phyloP scores from a whole-genome alignment of 1,140 invertebrate species.

The Hyles vespertilio region DNA sequence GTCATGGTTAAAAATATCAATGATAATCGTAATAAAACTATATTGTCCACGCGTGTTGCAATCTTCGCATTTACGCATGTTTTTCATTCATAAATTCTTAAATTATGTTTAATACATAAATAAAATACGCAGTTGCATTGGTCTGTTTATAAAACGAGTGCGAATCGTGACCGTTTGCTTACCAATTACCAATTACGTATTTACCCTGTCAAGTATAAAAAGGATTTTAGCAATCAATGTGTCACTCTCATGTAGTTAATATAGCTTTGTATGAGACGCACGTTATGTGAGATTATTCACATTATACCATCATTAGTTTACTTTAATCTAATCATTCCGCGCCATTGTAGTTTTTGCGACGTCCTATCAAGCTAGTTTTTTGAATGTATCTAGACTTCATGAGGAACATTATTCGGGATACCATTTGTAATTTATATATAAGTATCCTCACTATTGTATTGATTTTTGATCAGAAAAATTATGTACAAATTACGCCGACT shows the following conservation, averaged over 20 bases:
- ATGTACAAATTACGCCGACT: too few relatives aligned
- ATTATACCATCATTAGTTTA: conserved; percentile 12
- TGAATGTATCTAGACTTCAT: too few relatives aligned
- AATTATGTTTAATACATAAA: neutral
- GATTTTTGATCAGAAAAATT: too few relatives aligned
- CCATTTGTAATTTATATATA: too few relatives aligned
- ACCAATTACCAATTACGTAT: conserved; percentile 26
- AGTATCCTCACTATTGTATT: too few relatives aligned
- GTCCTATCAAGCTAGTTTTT: too few relatives aligned
- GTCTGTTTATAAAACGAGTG: conserved; percentile 7
- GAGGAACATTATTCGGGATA: too few relatives aligned
- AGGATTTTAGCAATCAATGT: conserved; percentile 22
- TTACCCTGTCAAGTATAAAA: conserved; percentile 22
- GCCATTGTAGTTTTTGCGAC: neutral
- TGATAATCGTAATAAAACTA: too few relatives aligned
- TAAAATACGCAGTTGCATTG: neutral
- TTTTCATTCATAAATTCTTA: too few relatives aligned
- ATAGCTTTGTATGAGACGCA: conserved; percentile 24
- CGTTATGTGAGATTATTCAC: conserved; percentile 40
- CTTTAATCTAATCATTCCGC: neutral
- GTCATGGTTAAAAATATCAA: too few relatives aligned
- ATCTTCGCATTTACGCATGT: too few relatives aligned
- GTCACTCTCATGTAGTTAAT: conserved; percentile 22
- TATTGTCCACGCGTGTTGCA: too few relatives aligned
- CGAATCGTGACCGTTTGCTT: conserved; percentile 28